Percentiles rank a stretch among this genome's conserved stretches.
phyloP scores from a whole-genome alignment of 2,888 invertebrate species.

The Bellardia bayeri region DNA sequence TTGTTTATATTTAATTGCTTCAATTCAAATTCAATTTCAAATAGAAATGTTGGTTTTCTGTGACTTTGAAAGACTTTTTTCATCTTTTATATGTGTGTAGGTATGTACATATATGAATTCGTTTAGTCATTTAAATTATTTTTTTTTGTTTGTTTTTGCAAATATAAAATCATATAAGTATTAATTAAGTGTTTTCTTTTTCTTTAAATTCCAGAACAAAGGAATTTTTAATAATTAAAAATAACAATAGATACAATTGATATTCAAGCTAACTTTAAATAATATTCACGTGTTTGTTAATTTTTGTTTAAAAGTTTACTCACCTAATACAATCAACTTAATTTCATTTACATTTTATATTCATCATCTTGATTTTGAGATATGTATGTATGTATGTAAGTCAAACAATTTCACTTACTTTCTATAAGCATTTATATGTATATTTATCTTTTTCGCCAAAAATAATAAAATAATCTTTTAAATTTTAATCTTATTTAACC shows the following conservation, averaged over 20 bases:
- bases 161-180: not conserved
- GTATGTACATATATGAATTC: not conserved
- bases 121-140: slow-evolving; percentile 6
- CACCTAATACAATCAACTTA: not conserved
- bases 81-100: not conserved
- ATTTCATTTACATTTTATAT: too few species aligned
- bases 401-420: too few species aligned
- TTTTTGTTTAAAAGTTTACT: slow-evolving; percentile 9
- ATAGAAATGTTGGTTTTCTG: slow-evolving; percentile 1
- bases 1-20: slow-evolving; percentile 22
- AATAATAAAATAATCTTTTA: too few species aligned
- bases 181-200: not conserved
- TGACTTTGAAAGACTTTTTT: not conserved
- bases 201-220: not conserved
- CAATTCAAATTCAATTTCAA: slow-evolving; percentile 41
- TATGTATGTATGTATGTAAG: too few species aligned
- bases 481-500: too few species aligned
- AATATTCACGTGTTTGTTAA: not conserved
- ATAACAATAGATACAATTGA: not conserved
- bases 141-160: not conserved
- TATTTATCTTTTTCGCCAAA: too few species aligned
- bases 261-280: not conserved
- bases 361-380: too few species aligned
- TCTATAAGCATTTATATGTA: too few species aligned
- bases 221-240: not conserved